phyloP scores from a whole-genome alignment of 2,888 invertebrate genomes.

The Tenthredo scrophulariae region DNA sequence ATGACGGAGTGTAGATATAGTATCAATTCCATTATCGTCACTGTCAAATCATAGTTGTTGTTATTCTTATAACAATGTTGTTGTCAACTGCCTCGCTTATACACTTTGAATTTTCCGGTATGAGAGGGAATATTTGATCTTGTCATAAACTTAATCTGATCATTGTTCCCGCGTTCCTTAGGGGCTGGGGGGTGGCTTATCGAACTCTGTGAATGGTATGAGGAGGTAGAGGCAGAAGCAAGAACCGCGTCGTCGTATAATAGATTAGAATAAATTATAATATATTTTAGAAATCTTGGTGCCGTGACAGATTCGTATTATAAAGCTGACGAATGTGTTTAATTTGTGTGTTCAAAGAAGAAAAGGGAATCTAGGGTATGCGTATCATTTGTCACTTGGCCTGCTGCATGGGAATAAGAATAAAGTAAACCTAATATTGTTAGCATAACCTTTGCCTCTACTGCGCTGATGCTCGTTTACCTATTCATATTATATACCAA shows the following conservation, averaged over 20 bases:
- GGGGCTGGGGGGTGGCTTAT: slow-evolving; percentile 10
- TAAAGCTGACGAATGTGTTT: slow-evolving; percentile 33
- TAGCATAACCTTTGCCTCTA: neutral
- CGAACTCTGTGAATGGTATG: slow-evolving; percentile 3
- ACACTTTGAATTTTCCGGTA: neutral
- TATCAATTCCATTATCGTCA: slow-evolving; percentile 5
- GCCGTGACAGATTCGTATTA: neutral
- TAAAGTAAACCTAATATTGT: neutral
- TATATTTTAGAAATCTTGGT: neutral
- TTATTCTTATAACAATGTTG: slow-evolving; percentile 28
- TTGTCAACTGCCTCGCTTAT: neutral
- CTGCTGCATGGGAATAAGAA: neutral
- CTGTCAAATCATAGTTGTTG: neutral
- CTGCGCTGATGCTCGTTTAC: neutral
- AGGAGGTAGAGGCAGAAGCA: neutral
- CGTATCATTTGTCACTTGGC: slow-evolving; percentile 3
- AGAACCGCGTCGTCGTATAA: slow-evolving; percentile 15
- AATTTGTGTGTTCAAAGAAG: slow-evolving; percentile 29
- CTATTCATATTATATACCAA: neutral
- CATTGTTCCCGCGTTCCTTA: slow-evolving; percentile 21
- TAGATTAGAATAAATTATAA: slow-evolving; percentile 47
- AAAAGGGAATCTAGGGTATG: neutral
- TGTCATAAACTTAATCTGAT: slow-evolving; percentile 36
- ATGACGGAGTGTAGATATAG: neutral
- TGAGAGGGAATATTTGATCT: slow-evolving; percentile 27